phyloP scores from a whole-genome alignment of 2,888 invertebrate genomes.

The Caenorhabditis sp. region DNA sequence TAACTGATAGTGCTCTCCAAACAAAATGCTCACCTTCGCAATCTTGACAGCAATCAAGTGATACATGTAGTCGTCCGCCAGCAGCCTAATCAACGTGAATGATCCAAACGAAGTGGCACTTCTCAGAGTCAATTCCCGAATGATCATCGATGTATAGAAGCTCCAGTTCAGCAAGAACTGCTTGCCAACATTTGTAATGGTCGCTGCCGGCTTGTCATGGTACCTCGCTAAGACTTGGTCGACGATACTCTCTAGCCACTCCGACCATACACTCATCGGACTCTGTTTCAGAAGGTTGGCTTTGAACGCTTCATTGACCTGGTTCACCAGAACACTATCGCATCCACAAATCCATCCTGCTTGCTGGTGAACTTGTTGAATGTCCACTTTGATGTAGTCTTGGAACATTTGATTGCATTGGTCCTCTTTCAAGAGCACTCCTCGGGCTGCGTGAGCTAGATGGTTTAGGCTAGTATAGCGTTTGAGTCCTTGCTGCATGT shows the following conservation, averaged over 20 bases:
- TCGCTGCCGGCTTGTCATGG: conserved; percentile 86
- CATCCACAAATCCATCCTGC: conserved; percentile 99
- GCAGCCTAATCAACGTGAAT: conserved; percentile 96
- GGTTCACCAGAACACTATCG: conserved; percentile 89
- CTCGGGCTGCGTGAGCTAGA: conserved; percentile 95
- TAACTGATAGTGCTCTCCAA: background rate
- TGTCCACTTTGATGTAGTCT: conserved; percentile 96
- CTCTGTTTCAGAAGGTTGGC: conserved; percentile 90
- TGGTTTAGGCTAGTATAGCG: conserved; percentile 96
- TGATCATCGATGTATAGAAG: conserved; percentile 97
- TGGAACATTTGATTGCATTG: conserved; percentile 97
- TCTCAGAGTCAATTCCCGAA: conserved; percentile 94
- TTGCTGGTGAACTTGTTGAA: conserved; percentile 93
- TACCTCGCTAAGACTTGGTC: conserved; percentile 92
- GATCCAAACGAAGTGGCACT: conserved; percentile 99
- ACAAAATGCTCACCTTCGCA: conserved; percentile 61
- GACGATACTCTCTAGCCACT: conserved; percentile 96
- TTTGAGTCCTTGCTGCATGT: conserved; percentile 86
- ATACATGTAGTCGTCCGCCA: conserved; percentile 99
- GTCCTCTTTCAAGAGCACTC: conserved; percentile 94
- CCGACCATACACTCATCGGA: conserved; percentile 96
- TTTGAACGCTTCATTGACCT: conserved; percentile 75
- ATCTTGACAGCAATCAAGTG: conserved; percentile 90
- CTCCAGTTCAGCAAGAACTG: conserved; percentile 99
- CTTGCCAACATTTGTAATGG: conserved; percentile 91